Base-by-base conservation (phyloP, 2,797 vertebrate genomes). In the Lindbergichthys nudifrons region DNA sequence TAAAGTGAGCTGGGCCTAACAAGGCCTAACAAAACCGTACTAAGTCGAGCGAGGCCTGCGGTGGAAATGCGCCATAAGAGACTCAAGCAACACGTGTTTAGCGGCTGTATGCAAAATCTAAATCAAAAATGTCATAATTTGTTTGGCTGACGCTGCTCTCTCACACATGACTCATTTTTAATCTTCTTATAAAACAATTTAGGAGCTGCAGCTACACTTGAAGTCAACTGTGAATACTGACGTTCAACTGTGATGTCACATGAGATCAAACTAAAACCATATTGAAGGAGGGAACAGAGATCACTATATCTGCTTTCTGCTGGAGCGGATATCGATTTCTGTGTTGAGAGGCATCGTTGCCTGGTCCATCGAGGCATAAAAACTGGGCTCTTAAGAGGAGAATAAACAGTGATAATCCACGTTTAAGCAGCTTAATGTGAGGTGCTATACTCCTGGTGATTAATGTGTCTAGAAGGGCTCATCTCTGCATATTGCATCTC, bases 381-480 rank as follows among this genome's bases (percentile, higher is more conserved):
- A 90, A 89, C 72, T 18, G 79, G 65, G 70, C 81, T 86, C 80
- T 85, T 86, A 88, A 88, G 70, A 80, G 77, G 83, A 85, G 87
- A 91, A 93, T 91, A 91, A 92, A 92, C 83, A 87, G 88, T 87
- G 83, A 87, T 90, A 90, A 90, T 92, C 91, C 90, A 82, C 48
- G 47, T 92, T 89, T 88, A 88, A 90, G 88, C 87, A 85, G 91
- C 90, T 92, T 93, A 92, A 91, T 92, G 87, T 88, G 92, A 92
- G 91, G 89, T 90, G 87, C 85, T 90, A 92, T 81, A 90, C 83
- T 87, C 80, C 83, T 84, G 79, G 79, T 92, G 88, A 92, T 92
- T 88, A 93, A 92, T 90, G 79, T 85, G 91, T 89, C 88, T 86
- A 77, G 79, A 78, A 83, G 75, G 80, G 88, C 89, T 92, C 89